These are phyloP conservation scores for Arnoldichthys spilopterus DNA, from an alignment of 2,797 vertebrate genomes.

Conservation along the genomic window DNA sequence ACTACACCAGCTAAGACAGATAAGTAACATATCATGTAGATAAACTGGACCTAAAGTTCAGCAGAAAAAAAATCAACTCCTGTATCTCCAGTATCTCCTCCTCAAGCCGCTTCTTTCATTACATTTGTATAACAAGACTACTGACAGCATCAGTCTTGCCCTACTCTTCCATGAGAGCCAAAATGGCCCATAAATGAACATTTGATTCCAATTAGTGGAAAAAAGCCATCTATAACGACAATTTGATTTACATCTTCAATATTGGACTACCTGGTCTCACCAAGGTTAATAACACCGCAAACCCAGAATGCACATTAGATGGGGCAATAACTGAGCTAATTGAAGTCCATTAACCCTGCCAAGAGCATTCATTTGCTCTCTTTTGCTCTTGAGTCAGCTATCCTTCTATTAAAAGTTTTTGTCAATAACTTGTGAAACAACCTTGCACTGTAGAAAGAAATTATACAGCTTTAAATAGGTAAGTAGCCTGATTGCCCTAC, in stretches of 20 bases:
- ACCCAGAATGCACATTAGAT: constrained; percentile 66
- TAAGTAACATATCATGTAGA: background rate
- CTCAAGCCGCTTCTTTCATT: constrained; percentile 22
- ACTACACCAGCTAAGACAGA: constrained; percentile 3
- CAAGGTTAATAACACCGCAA: constrained; percentile 75
- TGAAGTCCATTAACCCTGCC: constrained; percentile 50
- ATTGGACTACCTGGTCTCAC: constrained; percentile 64
- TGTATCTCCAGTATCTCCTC: constrained; percentile 10
- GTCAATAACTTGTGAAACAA: background rate
- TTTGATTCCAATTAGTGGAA: constrained; percentile 75
- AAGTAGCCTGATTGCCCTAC: too few relatives aligned
- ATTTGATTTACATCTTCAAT: constrained; percentile 71
- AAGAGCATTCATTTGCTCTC: constrained; percentile 18
- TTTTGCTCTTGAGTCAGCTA: constrained; percentile 26
- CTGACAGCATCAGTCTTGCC: constrained; percentile 52
- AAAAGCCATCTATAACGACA: constrained; percentile 69
- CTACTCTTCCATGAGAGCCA: constrained; percentile 68
- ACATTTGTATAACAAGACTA: constrained; percentile 40
- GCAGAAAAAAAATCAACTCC: background rate
- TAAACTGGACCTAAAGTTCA: constrained; percentile 30
- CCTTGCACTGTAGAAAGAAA: background rate
- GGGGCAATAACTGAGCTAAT: constrained; percentile 68
- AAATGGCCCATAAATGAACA: constrained; percentile 72
- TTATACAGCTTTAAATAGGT: too few relatives aligned
- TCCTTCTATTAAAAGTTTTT: constrained; percentile 16